Conservation (phyloP, 2,113 vertebrate species). For the Calyptommatus sinebrachiatus region DNA sequence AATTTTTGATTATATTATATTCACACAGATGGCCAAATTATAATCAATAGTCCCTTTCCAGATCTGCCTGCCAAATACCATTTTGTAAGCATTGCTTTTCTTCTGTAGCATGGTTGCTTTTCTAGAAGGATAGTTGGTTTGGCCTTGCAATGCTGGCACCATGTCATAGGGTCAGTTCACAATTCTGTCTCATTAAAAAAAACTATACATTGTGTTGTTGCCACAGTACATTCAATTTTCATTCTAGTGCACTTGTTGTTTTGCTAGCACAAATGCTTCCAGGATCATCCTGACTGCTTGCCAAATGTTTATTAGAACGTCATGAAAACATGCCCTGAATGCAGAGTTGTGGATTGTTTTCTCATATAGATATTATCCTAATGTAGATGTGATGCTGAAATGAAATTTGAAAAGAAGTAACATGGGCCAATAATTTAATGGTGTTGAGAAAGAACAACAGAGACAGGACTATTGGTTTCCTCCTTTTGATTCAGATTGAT, state of each 20-base stretch:
- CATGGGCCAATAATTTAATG: not conserved
- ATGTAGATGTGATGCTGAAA: constrained; percentile 18
- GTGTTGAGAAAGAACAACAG: constrained; percentile 37
- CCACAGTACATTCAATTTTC: not conserved
- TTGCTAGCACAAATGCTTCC: not conserved
- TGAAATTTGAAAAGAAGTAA: constrained; percentile 11
- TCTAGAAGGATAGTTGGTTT: not conserved
- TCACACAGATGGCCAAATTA: not conserved
- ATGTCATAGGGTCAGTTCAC: not conserved
- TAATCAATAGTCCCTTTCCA: not conserved
- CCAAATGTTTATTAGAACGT: not conserved
- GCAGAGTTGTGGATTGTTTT: not conserved
- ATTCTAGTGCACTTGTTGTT: not conserved
- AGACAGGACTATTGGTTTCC: constrained; percentile 57
- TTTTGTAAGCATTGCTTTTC: not conserved
- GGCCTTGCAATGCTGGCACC: not conserved
- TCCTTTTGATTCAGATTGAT: constrained; percentile 67
- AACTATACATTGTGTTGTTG: not conserved
- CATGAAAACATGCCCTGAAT: not conserved
- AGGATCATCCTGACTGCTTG: not conserved
- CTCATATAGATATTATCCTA: constrained; percentile 10
- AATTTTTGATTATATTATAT: not conserved
- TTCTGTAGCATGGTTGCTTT: not conserved
- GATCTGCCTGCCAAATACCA: not conserved
- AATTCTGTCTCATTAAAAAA: not conserved